Evolutionary conservation across 1,140 invertebrate genomes (phyloP), one percentile per base, ranked within the genome.

Genomic region (Macrobrachium rosenbergii): DNA sequence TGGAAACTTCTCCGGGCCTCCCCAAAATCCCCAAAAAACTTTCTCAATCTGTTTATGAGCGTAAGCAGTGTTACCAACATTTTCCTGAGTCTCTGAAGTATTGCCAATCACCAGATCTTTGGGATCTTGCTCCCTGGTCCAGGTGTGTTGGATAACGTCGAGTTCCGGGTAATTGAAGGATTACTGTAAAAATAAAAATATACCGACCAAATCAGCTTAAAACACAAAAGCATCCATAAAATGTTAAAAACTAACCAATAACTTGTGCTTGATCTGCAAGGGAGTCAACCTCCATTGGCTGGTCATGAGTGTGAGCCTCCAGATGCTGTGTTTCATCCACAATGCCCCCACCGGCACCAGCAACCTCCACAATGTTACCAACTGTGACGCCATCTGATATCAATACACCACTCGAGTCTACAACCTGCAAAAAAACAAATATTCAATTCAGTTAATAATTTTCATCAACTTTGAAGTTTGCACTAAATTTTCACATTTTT

Each of bases 191-290:
- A 37, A 37, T 37, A 37, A 37, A 37, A 8, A 52, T 52, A 52
- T 52, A 52, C 12, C 6, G 3, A 43, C 10, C 52, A 28, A 2
- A 75, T 12, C 28, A 19, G n/a, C 23, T 75, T 75, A 23, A 52
- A 16, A 45, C 10, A 7, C 52, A 37, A 14, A n/a, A 23, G 14
- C 72, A 21, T 23, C 67, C 0, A 11, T 23, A 88, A 64, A 75
- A 28, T 43, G 87, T 59, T 87, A 78, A 21, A 89, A 72, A 90
- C 90, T 90, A 90, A 89, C 87, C 82, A 28, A 88, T 81, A 67
- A 88, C 87, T 87, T 88, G 85, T 82, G 83, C 83, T 58, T 81
- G 80, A 5, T 85, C 85, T 12, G 64, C 28, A 19, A 81, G 69
- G 19, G 77, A 79, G 80, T 90, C 90, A 62, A 90, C 78, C 43